These are phyloP conservation scores for Melanaphis sacchari DNA, from an alignment of 1,140 invertebrate genomes.

Conservation along the genomic window DNA sequence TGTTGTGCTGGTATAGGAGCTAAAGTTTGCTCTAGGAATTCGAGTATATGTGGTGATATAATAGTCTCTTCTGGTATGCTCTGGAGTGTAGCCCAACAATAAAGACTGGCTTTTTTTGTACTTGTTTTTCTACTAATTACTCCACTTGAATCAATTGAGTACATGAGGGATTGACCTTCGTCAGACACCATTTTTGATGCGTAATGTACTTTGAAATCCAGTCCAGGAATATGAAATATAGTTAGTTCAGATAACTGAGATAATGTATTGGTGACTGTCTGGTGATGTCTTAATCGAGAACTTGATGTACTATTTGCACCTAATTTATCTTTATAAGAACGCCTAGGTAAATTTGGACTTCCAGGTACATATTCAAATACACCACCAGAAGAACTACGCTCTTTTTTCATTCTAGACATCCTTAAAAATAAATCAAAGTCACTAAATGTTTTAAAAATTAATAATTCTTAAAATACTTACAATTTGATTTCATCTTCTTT, in stretches of 20 bases:
- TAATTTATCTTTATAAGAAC: slow-evolving; percentile 65
- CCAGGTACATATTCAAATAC: slow-evolving; percentile 71
- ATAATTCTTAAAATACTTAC: slow-evolving; percentile 63
- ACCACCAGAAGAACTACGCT: slow-evolving; percentile 75
- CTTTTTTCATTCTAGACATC: slow-evolving; percentile 72
- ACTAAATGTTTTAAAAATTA: neutral
- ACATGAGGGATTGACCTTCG: slow-evolving; percentile 65
- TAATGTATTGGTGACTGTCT: slow-evolving; percentile 62
- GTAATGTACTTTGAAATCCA: slow-evolving; percentile 92
- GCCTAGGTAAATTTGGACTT: slow-evolving; percentile 66
- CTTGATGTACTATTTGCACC: slow-evolving; percentile 65
- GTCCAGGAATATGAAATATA: slow-evolving; percentile 92
- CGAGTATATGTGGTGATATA: slow-evolving; percentile 92
- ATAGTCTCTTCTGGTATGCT: slow-evolving; percentile 96
- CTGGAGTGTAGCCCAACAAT: slow-evolving; percentile 94
- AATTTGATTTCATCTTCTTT: slow-evolving; percentile 76
- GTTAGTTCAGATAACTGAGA: slow-evolving; percentile 79
- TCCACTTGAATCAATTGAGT: slow-evolving; percentile 59
- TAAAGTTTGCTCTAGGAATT: slow-evolving; percentile 92
- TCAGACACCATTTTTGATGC: slow-evolving; percentile 82
- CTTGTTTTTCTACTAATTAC: slow-evolving; percentile 59
- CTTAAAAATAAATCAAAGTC: slow-evolving; percentile 60
- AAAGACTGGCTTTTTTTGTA: slow-evolving; percentile 89
- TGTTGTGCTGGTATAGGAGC: slow-evolving; percentile 79
- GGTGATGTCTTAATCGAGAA: slow-evolving; percentile 63